Evolutionary conservation across 2,797 vertebrate species (phyloP).

Genomic region (Lepilemur ruficaudatus): DNA sequence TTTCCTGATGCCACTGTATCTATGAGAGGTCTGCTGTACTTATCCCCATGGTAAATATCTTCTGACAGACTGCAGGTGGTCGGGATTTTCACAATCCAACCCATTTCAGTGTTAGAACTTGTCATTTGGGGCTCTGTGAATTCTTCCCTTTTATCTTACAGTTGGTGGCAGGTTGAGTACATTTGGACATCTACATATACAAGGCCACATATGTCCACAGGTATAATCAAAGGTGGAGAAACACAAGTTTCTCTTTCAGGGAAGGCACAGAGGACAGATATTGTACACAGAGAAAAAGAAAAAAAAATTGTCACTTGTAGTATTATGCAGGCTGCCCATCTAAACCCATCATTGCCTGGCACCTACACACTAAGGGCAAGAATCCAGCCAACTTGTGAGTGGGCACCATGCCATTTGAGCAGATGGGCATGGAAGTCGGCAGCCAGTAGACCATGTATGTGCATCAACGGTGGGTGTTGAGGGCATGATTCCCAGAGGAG

Average conservation of each 20-base stretch:
- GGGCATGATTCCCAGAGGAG: constrained; percentile 90
- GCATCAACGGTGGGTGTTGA: constrained; percentile 90
- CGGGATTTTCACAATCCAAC: constrained; percentile 52
- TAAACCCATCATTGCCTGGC: constrained; percentile 90
- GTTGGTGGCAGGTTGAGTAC: neutral
- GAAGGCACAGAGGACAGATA: constrained; percentile 68
- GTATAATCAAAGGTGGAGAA: constrained; percentile 79
- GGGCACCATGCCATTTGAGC: constrained; percentile 89
- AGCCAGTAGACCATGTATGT: constrained; percentile 92
- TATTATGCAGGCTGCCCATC: constrained; percentile 89
- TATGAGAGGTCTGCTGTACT: neutral
- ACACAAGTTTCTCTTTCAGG: constrained; percentile 78
- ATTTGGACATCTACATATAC: neutral
- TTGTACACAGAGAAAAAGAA: neutral
- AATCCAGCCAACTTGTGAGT: constrained; percentile 90
- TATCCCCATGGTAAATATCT: constrained; percentile 28
- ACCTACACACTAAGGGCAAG: constrained; percentile 89
- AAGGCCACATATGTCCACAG: constrained; percentile 58
- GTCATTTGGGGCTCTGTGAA: constrained; percentile 40
- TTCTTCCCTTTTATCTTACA: constrained; percentile 38
- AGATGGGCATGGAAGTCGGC: constrained; percentile 90
- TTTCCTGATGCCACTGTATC: constrained; percentile 10
- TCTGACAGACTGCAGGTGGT: constrained; percentile 69
- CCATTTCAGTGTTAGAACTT: constrained; percentile 61
- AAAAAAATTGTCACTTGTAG: constrained; percentile 85